Evolutionary conservation across 1,140 invertebrate species (phyloP).

Genomic region (Microplitis mediator): DNA sequence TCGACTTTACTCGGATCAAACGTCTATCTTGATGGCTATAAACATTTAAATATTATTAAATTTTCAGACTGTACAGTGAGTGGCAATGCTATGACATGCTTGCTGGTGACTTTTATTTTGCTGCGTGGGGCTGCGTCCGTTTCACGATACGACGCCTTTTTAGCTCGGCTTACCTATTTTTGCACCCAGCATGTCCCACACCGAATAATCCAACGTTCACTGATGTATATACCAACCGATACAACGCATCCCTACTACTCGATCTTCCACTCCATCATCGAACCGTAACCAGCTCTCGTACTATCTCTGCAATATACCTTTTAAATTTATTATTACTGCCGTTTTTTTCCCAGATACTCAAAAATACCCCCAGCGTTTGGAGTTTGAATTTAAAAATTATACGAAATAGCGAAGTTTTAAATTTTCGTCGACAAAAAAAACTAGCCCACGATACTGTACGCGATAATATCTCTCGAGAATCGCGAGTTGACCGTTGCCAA

Average conservation of each 20-base stretch:
- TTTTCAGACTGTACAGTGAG: too few relatives aligned
- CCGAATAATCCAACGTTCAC: neutral
- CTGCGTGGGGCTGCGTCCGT: constrained; percentile 9
- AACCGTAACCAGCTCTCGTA: too few relatives aligned
- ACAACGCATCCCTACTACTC: neutral
- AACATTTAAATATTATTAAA: too few relatives aligned
- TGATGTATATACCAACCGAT: neutral
- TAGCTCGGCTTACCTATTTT: constrained; percentile 26
- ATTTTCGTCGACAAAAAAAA: too few relatives aligned
- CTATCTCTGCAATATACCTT: too few relatives aligned
- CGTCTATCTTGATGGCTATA: too few relatives aligned
- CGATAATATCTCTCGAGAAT: constrained; percentile 24
- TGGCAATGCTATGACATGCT: neutral
- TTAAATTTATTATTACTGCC: too few relatives aligned
- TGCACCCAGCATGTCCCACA: constrained; percentile 15
- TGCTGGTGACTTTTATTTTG: neutral
- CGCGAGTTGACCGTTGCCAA: constrained; percentile 35
- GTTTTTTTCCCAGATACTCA: too few relatives aligned
- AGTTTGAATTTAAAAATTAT: too few relatives aligned
- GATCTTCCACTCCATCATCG: neutral
- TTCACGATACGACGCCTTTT: constrained; percentile 17
- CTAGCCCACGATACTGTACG: neutral
- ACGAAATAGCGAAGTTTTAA: too few relatives aligned
- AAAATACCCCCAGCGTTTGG: too few relatives aligned
- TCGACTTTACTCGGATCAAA: neutral